Base-by-base conservation (phyloP, 2,888 invertebrate species). In the Globia sparganii region DNA sequence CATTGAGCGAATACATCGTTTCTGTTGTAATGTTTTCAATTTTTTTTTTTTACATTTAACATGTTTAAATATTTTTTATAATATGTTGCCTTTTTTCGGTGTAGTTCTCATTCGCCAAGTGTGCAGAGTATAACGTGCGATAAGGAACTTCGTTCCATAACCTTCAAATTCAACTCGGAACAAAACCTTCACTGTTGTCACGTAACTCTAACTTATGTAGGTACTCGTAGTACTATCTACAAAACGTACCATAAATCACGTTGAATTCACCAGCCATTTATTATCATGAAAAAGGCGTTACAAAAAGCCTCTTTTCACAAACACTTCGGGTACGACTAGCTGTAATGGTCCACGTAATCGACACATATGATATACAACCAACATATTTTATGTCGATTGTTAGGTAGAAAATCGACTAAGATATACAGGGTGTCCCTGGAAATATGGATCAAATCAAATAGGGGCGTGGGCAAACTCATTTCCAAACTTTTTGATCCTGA, bases 221-320 rank as follows among this genome's bases (percentile, higher is more conserved):
- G 56, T n/a, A n/a, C n/a, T n/a, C n/a, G n/a, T 58, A n/a, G 21
- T 59, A 49, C 37, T 46, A 81, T 75, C 61, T 56, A 0, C 18
- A 59, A 64, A 64, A 13, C 56, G 15, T 40, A 49, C 56, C 18
- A 49, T 76, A 81, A 79, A 76, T 75, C 79, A 82, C 53, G 0
- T 15, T 18, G 4, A 64, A 83, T 49, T 71, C 78, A 53, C 37
- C 34, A 73, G 49, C 66, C 37, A 81, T 83, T 46, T 83, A 56
- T 81, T 68, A 58, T 78, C 65, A 72, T 72, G 72, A 83, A 81
- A 78, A 81, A 66, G 66, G 18, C 72, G 64, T 69, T 83, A 58
- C 34, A 70, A 73, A 77, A 81, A 65, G 18, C 34, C 49, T 58
- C 31, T 64, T 78, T 73, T 73, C 31, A 49, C 56, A 66, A 43